These are phyloP conservation scores for Patella caerulea DNA, from an alignment of 2,888 invertebrate genomes.

Conservation along the genomic window DNA sequence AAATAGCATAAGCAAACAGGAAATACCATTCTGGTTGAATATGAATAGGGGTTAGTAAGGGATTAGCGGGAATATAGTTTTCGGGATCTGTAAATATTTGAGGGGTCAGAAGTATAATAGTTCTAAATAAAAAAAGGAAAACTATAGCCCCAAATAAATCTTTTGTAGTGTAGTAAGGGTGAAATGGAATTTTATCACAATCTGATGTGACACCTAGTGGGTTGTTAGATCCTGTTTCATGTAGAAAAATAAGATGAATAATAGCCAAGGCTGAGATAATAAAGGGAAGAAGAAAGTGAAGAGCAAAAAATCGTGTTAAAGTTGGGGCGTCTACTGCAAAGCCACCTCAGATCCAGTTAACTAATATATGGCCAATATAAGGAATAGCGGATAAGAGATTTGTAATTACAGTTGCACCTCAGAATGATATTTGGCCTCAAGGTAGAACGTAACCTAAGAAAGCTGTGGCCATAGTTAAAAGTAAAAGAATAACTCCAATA, in stretches of 20 bases:
- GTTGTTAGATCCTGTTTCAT: constrained; percentile 81
- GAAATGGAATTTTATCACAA: constrained; percentile 80
- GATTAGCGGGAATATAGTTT: constrained; percentile 82
- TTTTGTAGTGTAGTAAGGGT: constrained; percentile 79
- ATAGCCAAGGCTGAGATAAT: constrained; percentile 77
- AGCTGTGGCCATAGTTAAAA: constrained; percentile 80
- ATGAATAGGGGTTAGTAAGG: constrained; percentile 80
- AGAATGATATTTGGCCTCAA: constrained; percentile 87
- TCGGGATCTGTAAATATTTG: constrained; percentile 80
- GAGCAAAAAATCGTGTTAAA: constrained; percentile 82
- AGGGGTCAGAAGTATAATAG: constrained; percentile 76
- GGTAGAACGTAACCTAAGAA: constrained; percentile 81
- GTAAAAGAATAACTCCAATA: constrained; percentile 78
- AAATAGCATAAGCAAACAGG: constrained; percentile 85
- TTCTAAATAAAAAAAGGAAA: constrained; percentile 73
- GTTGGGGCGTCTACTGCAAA: constrained; percentile 83
- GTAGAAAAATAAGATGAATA: constrained; percentile 79
- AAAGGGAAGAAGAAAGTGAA: constrained; percentile 83
- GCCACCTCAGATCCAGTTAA: constrained; percentile 83
- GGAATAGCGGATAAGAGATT: constrained; percentile 82
- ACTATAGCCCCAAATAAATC: constrained; percentile 73
- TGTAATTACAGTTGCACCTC: constrained; percentile 86
- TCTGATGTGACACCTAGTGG: constrained; percentile 79
- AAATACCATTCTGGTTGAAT: constrained; percentile 91
- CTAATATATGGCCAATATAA: constrained; percentile 78